Conservation (phyloP, 2,797 vertebrate species). For the Cyprinella venusta region DNA sequence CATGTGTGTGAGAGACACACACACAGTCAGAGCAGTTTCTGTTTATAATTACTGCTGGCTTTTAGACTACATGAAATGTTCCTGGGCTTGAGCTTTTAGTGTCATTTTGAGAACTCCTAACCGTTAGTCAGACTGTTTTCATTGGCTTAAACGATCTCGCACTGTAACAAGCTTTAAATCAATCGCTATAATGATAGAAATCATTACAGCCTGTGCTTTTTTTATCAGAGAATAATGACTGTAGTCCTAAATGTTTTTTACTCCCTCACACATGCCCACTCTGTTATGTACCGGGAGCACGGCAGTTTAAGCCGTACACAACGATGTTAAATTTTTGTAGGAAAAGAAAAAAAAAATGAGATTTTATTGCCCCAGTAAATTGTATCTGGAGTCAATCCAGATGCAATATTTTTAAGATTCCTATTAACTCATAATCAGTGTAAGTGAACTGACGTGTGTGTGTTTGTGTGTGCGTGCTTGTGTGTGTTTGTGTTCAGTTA, state of each 20-base stretch:
- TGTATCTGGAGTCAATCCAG: conserved; percentile 26
- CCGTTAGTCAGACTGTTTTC: conserved; percentile 41
- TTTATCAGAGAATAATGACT: conserved; percentile 26
- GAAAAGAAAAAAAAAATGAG: neutral
- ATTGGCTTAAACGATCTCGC: conserved; percentile 35
- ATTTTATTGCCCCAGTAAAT: conserved; percentile 34
- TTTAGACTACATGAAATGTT: conserved; percentile 43
- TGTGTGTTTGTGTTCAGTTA: neutral
- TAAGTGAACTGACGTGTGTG: neutral
- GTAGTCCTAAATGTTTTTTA: conserved; percentile 6
- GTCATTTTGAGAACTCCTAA: conserved; percentile 38
- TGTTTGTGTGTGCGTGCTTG: neutral
- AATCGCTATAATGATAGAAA: conserved; percentile 33
- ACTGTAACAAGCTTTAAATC: conserved; percentile 36
- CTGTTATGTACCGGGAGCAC: neutral
- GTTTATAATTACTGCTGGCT: conserved; percentile 47
- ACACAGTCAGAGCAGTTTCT: conserved; percentile 1
- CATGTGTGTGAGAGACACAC: conserved; percentile 4
- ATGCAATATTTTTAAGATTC: conserved; percentile 29
- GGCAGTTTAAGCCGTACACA: neutral
- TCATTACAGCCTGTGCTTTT: conserved; percentile 21
- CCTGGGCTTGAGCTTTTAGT: conserved; percentile 47
- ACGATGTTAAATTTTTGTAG: conserved; percentile 1
- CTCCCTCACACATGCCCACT: conserved; percentile 6
- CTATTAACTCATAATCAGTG: conserved; percentile 10